A percentile compares a stretch with the other conserved stretches of the same genome.
phyloP scores from a whole-genome alignment of 1,140 invertebrate genomes.

The Lepidurus couesii region DNA sequence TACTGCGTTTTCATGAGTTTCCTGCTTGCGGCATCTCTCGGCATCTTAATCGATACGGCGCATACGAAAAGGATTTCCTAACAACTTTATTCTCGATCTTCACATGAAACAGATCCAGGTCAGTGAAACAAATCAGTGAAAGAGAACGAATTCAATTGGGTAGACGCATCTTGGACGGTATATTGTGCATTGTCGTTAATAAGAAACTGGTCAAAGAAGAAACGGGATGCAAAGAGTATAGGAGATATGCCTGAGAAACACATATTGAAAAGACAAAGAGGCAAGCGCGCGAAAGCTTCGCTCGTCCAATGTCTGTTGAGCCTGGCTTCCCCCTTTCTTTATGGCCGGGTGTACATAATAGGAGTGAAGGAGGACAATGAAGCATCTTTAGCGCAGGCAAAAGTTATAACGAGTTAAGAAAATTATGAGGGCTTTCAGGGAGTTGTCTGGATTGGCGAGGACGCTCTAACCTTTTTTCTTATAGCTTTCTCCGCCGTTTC shows the following conservation, averaged over 20 bases:
- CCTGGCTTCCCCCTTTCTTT: neutral
- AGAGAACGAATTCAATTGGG: too few relatives aligned
- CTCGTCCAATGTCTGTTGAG: conserved; percentile 11
- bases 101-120: too few relatives aligned
- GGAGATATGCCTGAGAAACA: neutral
- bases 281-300: neutral
- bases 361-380: conserved; percentile 20
- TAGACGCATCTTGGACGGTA: too few relatives aligned
- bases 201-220: neutral
- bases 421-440: neutral
- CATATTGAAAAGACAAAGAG: neutral
- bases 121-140: too few relatives aligned
- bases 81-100: too few relatives aligned
- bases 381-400: conserved; percentile 11
- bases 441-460: conserved; percentile 8
- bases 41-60: neutral
- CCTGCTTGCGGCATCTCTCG: neutral
- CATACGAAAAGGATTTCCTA: neutral
- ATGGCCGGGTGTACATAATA: neutral
- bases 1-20: too few relatives aligned
- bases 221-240: neutral
- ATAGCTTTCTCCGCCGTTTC: conserved; percentile 16
- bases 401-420: conserved; percentile 11
- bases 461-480: conserved; percentile 15
- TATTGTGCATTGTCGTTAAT: too few relatives aligned